Percentiles rank a stretch among this genome's conserved stretches.
Evolutionary conservation across 2,113 vertebrate genomes (phyloP).

Genomic region (Periophthalmodon schlosseri): DNA sequence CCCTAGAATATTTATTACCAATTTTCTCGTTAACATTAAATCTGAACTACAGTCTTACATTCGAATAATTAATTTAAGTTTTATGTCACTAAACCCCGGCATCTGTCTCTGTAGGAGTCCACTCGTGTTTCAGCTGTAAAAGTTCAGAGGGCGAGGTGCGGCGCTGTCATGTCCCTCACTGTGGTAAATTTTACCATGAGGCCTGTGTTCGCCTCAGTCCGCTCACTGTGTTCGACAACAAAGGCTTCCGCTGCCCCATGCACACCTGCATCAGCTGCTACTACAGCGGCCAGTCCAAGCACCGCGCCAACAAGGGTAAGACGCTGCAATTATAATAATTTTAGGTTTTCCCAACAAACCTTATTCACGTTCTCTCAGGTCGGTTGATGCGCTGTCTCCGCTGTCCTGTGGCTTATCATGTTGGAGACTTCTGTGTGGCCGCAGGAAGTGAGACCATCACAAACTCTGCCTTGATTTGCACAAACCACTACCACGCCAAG

Average conservation of each 20-base stretch:
- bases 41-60: too few species aligned
- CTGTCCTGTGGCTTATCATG: slow-evolving; percentile 92
- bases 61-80: too few species aligned
- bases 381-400: slow-evolving; percentile 94
- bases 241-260: slow-evolving; percentile 93
- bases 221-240: slow-evolving; percentile 89
- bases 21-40: too few species aligned
- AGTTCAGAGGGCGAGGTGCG: slow-evolving; percentile 81
- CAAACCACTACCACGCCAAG: slow-evolving; percentile 89
- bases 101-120: slow-evolving; percentile 77
- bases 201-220: slow-evolving; percentile 85
- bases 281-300: slow-evolving; percentile 82
- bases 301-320: slow-evolving; percentile 88
- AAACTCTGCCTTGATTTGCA: slow-evolving; percentile 88
- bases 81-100: too few species aligned
- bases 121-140: slow-evolving; percentile 92
- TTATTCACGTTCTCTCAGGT: slow-evolving; percentile 67
- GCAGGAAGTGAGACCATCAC: slow-evolving; percentile 89
- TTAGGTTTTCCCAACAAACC: not conserved
- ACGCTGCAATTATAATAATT: not conserved
- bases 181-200: slow-evolving; percentile 96
- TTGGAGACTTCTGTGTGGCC: slow-evolving; percentile 89
- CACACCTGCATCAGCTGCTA: slow-evolving; percentile 93
- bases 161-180: slow-evolving; percentile 89
- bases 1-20: too few species aligned